A percentile compares a stretch with the other conserved stretches of the same genome.
These are phyloP conservation scores for Cerceris ruficornis DNA, from an alignment of 2,888 invertebrate species.

Conservation along the genomic window DNA sequence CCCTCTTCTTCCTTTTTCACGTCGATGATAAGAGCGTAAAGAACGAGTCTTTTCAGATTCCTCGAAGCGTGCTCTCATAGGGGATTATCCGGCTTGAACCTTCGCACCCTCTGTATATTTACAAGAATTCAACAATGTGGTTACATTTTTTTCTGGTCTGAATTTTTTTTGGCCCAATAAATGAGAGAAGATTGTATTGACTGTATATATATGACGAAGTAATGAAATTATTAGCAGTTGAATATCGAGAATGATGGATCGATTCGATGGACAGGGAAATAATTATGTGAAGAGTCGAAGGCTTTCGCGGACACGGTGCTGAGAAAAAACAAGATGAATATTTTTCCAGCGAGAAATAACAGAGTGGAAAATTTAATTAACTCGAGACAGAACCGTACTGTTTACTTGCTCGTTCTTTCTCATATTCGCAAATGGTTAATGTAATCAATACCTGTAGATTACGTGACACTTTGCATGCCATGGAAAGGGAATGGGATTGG, in stretches of 20 bases:
- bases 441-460: background rate
- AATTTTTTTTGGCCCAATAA: too few species aligned
- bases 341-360: background rate
- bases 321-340: background rate
- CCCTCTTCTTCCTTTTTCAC: conserved; percentile 1
- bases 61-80: background rate
- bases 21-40: conserved; percentile 1
- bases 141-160: too few species aligned
- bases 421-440: background rate
- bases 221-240: too few species aligned
- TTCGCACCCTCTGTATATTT: background rate
- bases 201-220: too few species aligned
- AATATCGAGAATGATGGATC: too few species aligned
- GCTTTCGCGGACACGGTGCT: too few species aligned
- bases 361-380: background rate
- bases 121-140: background rate
- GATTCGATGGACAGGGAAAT: too few species aligned
- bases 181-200: too few species aligned
- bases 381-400: background rate
- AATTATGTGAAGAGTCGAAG: too few species aligned
- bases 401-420: background rate
- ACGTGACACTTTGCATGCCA: background rate
- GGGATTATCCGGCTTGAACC: background rate
- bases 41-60: background rate
- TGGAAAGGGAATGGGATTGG: background rate